Evolutionary conservation across 2,113 vertebrate genomes (phyloP).

Genomic region (Bombycilla garrulus): DNA sequence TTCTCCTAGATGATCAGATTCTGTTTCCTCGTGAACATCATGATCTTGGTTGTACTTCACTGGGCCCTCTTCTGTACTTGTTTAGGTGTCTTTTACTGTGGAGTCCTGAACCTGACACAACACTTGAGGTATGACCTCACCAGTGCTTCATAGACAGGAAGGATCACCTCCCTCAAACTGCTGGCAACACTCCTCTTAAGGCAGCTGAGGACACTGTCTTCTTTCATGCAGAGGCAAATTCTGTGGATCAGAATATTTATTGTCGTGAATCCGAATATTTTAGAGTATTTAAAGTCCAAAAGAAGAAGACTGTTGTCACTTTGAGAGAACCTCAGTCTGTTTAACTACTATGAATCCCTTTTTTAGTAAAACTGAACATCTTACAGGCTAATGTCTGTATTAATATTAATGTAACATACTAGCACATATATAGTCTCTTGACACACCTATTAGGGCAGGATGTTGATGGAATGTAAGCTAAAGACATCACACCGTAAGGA

Average conservation of each 20-base stretch:
- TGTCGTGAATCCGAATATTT: neutral
- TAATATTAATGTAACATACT: neutral
- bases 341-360: neutral
- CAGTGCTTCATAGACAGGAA: neutral
- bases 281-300: neutral
- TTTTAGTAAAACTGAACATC: neutral
- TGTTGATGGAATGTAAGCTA: neutral
- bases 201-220: neutral
- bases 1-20: neutral
- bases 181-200: neutral
- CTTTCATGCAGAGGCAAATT: neutral
- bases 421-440: neutral
- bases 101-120: neutral
- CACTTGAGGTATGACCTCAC: neutral
- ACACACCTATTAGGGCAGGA: neutral
- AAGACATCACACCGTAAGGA: neutral
- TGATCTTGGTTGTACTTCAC: fast-evolving
- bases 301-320: neutral
- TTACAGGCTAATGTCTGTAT: neutral
- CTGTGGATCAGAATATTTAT: neutral
- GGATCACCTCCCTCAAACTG: neutral
- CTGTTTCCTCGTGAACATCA: fast-evolving
- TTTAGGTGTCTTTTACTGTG: neutral
- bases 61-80: neutral
- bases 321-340: neutral